These are phyloP conservation scores for Anagyrus pseudococci DNA, from an alignment of 2,888 invertebrate species.

Conservation along the genomic window DNA sequence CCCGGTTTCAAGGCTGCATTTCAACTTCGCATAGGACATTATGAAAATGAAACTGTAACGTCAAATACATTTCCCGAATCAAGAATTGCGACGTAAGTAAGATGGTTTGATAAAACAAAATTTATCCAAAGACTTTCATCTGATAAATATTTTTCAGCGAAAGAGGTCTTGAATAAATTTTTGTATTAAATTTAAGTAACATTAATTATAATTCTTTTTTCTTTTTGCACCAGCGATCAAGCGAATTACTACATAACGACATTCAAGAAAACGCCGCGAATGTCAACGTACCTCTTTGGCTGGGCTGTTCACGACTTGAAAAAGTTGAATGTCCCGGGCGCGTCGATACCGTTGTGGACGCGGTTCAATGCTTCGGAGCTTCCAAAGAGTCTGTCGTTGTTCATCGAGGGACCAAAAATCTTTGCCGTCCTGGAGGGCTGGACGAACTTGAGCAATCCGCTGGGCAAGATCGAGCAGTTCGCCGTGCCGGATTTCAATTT, in stretches of 20 bases:
- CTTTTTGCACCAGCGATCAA: neutral
- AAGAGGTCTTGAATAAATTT: no score
- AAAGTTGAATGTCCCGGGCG: no score
- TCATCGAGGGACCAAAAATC: constrained; percentile 41
- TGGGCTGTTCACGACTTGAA: constrained; percentile 51
- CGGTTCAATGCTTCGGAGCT: neutral
- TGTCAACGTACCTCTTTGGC: constrained; percentile 52
- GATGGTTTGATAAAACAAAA: neutral
- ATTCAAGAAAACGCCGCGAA: constrained; percentile 45
- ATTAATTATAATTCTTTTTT: no score
- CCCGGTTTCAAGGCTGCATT: constrained; percentile 82
- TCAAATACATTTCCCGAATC: constrained; percentile 40
- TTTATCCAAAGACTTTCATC: neutral
- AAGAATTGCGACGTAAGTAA: constrained; percentile 17
- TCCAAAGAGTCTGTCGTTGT: neutral
- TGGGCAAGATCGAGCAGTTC: constrained; percentile 76
- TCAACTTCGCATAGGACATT: constrained; percentile 69
- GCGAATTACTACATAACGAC: constrained; percentile 28
- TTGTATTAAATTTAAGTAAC: no score
- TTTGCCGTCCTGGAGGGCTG: constrained; percentile 42
- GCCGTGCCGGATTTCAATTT: constrained; percentile 86
- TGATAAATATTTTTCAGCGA: no score
- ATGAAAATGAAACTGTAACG: constrained; percentile 27
- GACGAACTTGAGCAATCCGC: constrained; percentile 43
- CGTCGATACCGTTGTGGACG: constrained; percentile 25